Conservation (phyloP, 2,888 invertebrate genomes). For the Eugnorisma glareosa region DNA sequence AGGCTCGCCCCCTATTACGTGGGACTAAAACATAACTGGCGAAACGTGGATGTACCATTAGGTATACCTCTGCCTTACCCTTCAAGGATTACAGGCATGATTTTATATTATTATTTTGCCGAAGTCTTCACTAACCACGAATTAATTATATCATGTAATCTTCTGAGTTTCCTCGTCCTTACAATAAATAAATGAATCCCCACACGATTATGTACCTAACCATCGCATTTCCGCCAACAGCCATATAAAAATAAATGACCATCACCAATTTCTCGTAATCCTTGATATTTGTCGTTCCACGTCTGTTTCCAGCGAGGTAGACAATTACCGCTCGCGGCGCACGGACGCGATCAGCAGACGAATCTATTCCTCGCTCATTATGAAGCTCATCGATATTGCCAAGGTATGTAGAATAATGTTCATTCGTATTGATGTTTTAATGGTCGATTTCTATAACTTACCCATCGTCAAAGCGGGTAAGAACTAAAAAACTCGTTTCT, state of each 20-base stretch:
- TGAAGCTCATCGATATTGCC: constrained; percentile 87
- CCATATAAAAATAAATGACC: background rate
- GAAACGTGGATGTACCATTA: too few relatives aligned
- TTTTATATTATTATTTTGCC: background rate
- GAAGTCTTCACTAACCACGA: background rate
- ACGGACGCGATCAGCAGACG: constrained; percentile 86
- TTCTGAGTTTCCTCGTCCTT: background rate
- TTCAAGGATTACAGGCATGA: too few relatives aligned
- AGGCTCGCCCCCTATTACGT: too few relatives aligned
- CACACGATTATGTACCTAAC: background rate
- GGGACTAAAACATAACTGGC: too few relatives aligned
- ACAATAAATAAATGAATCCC: background rate
- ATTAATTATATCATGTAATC: background rate
- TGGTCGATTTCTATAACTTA: background rate
- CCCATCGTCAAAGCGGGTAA: background rate
- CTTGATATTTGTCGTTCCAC: constrained; percentile 26
- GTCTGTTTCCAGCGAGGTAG: constrained; percentile 81
- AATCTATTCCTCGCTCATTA: constrained; percentile 84
- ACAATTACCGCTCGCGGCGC: constrained; percentile 83
- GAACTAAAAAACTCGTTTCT: background rate
- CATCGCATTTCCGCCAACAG: background rate
- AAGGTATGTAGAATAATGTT: constrained; percentile 72
- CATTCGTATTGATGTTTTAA: background rate
- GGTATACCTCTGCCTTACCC: too few relatives aligned
- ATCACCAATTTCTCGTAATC: background rate